A percentile compares a stretch with the other conserved stretches of the same genome.
Evolutionary conservation across 2,113 vertebrate species (phyloP).

Genomic region (Ameiurus melas): DNA sequence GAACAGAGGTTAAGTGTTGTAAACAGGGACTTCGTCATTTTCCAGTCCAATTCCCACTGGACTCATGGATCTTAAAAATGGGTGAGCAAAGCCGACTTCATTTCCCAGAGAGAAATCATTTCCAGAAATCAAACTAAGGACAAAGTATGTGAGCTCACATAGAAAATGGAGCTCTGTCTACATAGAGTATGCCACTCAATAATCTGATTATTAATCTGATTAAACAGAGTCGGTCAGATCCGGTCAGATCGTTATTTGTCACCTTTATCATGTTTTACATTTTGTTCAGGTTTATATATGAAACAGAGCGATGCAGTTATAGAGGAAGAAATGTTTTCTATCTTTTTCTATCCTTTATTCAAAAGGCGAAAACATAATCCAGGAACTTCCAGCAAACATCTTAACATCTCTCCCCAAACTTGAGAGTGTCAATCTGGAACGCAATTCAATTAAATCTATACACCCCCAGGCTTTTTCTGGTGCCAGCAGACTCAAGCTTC

Average conservation of each 20-base stretch:
- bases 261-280: not conserved
- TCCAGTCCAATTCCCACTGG: conserved; percentile 66
- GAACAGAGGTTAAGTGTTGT: conserved; percentile 72
- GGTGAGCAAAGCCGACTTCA: conserved; percentile 54
- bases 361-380: conserved; percentile 71
- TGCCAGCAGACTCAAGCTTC: conserved; percentile 68
- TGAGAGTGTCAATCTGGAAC: conserved; percentile 73
- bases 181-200: not conserved
- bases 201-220: not conserved
- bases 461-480: conserved; percentile 69
- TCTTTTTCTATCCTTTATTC: conserved; percentile 29
- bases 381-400: conserved; percentile 63
- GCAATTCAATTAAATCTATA: conserved; percentile 70
- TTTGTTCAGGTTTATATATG: conserved; percentile 4
- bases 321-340: not conserved
- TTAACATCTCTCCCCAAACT: conserved; percentile 64
- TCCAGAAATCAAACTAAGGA: not conserved
- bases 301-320: not conserved
- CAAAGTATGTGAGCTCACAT: not conserved
- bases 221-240: not conserved
- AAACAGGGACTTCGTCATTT: conserved; percentile 64
- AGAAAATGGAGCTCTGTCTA: not conserved
- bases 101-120: not conserved
- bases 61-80: conserved; percentile 74
- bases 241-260: not conserved